Base-by-base conservation (phyloP, 2,888 invertebrate genomes). In the Augochlorella aurata region DNA sequence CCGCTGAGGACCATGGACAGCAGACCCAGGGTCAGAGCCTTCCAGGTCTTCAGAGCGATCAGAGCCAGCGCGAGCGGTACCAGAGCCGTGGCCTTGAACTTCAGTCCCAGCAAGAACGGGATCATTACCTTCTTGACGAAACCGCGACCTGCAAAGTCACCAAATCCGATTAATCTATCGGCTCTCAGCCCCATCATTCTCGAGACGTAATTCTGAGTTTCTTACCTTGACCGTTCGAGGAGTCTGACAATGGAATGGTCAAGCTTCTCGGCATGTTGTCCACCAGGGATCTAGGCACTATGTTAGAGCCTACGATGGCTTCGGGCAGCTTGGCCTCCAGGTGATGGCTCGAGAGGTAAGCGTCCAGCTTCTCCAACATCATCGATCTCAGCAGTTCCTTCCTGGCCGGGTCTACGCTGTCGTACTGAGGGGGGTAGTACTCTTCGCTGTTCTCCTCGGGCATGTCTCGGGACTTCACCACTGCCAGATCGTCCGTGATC, bases 21-120 rank as follows among this genome's bases (percentile, higher is more conserved):
- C 7, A 98, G 95, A 82, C 97, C 97, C 86, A 98, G 95, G 12
- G 98, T 97, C 88, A 97, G 94, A 63, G 98, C 98, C 93, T 98
- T 98, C 98, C 98, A 98, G 21, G 98, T 97, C 94, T 97, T 97
- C 77, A 97, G 94, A 0, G 98, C 98, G 90, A 98, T 97, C 79
- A 97, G 94, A 52, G 97, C 97, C 78, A 98, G 94, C 18, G 97
- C 97, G 82, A 97, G 93, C 0, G 97, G 98, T 63, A 97, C 97
- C 89, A 98, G 93, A 49, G 97, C 97, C 29, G 97, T 97, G 71
- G 97, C 96, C 94, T 97, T 97, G 95, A 97, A 97, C 93, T 97
- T 98, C 85, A 98, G 94, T 84, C 97, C 98, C 88, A 98, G 94
- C 77, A 98, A 95, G 95, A 98, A 98, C 66, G 98, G 97, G 89